A percentile compares a stretch with the other conserved stretches of the same genome.
Conservation (phyloP, 2,797 vertebrate species). For the Cichlasoma orientale region DNA sequence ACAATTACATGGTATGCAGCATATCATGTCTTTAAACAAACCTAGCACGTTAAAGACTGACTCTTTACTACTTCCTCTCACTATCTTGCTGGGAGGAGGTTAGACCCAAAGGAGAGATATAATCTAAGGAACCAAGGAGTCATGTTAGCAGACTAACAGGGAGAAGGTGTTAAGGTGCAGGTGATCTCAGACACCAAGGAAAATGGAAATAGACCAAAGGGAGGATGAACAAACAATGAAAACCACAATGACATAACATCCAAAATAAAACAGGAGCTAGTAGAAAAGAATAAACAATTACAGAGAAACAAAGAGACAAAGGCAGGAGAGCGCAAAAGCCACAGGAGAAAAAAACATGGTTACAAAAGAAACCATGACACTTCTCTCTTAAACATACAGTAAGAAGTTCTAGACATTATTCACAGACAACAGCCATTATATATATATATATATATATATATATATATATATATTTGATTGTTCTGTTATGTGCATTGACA, state of each 20-base stretch:
- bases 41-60: neutral
- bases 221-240: neutral
- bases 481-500: too few relatives aligned
- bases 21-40: neutral
- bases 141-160: neutral
- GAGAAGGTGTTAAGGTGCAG: neutral
- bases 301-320: neutral
- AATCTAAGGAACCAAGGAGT: neutral
- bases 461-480: too few relatives aligned
- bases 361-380: neutral
- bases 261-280: neutral
- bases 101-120: neutral
- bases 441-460: too few relatives aligned
- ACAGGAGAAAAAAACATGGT: neutral
- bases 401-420: neutral
- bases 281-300: neutral
- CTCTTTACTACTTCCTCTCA: neutral
- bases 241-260: neutral
- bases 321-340: neutral
- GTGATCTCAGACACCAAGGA: neutral
- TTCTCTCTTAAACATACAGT: neutral
- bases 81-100: neutral
- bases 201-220: neutral
- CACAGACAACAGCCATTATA: too few relatives aligned
- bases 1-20: neutral